Conservation (phyloP, 2,888 invertebrate species). For the Aphidius colemani region DNA sequence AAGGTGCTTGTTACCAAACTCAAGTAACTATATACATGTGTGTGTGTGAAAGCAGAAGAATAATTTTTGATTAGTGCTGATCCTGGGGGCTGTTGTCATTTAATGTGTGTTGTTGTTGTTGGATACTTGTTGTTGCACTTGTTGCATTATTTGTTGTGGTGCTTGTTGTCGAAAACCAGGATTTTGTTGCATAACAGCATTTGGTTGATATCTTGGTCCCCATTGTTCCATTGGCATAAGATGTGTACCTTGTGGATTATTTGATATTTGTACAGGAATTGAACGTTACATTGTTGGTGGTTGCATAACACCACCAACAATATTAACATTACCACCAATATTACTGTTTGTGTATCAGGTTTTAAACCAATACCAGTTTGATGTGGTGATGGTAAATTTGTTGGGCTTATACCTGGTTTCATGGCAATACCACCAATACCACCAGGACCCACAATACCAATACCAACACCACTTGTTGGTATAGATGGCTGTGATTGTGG, state of each 20-base stretch:
- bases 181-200: conserved; percentile 59
- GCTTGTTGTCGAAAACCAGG: conserved; percentile 56
- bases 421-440: conserved; percentile 54
- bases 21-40: too few species aligned
- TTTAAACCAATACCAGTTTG: conserved; percentile 68
- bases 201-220: conserved; percentile 57
- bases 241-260: conserved; percentile 54
- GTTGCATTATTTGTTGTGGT: conserved; percentile 56
- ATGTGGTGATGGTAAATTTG: conserved; percentile 60
- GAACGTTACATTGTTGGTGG: conserved; percentile 65
- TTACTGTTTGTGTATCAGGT: conserved; percentile 69
- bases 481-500: conserved; percentile 50
- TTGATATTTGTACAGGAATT: conserved; percentile 62
- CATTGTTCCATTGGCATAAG: conserved; percentile 61
- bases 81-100: too few species aligned
- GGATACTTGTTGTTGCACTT: conserved; percentile 61
- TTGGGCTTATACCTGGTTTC: conserved; percentile 61
- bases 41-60: too few species aligned
- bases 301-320: conserved; percentile 61
- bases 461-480: conserved; percentile 62
- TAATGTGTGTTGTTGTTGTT: too few species aligned
- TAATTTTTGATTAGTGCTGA: too few species aligned
- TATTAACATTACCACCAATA: conserved; percentile 39
- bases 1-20: too few species aligned
- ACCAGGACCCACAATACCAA: too few species aligned